Conservation (phyloP, 1,140 invertebrate genomes). For the Nomia melanderi region DNA sequence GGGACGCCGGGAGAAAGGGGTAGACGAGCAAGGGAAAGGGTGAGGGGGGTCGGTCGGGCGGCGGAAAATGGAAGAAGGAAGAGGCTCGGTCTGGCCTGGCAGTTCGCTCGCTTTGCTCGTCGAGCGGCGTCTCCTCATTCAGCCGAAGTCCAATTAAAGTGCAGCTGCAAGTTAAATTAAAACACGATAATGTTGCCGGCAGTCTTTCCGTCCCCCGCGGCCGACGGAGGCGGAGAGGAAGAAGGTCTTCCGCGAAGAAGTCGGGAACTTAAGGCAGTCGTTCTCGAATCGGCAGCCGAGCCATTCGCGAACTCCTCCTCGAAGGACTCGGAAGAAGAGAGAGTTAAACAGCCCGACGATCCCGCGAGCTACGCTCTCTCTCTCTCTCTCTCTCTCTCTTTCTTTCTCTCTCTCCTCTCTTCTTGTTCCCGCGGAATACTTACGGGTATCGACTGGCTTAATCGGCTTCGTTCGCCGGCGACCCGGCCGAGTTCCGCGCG, state of each 20-base stretch:
- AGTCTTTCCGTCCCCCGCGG: slow-evolving; percentile 12
- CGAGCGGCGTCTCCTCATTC: slow-evolving; percentile 66
- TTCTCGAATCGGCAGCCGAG: slow-evolving; percentile 51
- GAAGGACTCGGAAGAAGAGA: slow-evolving; percentile 48
- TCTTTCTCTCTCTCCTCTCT: too few relatives aligned
- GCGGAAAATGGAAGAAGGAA: slow-evolving; percentile 23
- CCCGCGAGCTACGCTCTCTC: not conserved
- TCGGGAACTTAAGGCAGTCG: slow-evolving; percentile 57
- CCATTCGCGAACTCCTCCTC: slow-evolving; percentile 52
- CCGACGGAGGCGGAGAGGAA: too few relatives aligned
- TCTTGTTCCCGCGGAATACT: slow-evolving; percentile 13
- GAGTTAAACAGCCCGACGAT: slow-evolving; percentile 57
- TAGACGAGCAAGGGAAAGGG: slow-evolving; percentile 8
- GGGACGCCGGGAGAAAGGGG: slow-evolving; percentile 19
- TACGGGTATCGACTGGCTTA: slow-evolving; percentile 40
- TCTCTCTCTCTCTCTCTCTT: too few relatives aligned
- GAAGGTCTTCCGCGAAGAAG: slow-evolving; percentile 1
- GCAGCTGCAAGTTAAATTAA: slow-evolving; percentile 76
- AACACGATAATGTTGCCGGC: slow-evolving; percentile 73
- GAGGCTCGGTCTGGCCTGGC: slow-evolving; percentile 38
- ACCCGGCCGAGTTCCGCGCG: slow-evolving; percentile 12
- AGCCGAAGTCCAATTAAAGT: slow-evolving; percentile 75
- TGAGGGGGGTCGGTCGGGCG: not conserved
- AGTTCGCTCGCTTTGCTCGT: slow-evolving; percentile 59
- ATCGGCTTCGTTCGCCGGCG: slow-evolving; percentile 30